Evolutionary conservation across 2,797 vertebrate species (phyloP).

Genomic region (Anomalospiza imberbis): DNA sequence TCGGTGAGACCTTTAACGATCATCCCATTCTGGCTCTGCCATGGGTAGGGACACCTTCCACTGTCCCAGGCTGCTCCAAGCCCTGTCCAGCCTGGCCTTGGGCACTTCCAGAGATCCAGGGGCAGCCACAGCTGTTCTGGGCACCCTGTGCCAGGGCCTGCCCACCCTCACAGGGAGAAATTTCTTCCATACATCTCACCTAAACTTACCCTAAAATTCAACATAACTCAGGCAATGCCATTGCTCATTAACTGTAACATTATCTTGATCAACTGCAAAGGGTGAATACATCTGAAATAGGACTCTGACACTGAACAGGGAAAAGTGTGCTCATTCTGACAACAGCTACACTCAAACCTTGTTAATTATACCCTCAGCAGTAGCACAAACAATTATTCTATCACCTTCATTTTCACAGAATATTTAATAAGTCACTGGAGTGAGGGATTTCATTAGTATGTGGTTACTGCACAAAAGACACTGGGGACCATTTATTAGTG

Average conservation of each 20-base stretch:
- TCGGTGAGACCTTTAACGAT: not conserved
- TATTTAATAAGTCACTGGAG: not conserved
- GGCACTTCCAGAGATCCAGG: not conserved
- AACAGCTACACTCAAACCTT: not conserved
- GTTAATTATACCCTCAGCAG: slow-evolving; percentile 32
- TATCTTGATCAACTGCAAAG: not conserved
- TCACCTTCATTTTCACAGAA: not conserved
- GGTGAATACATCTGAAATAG: not conserved
- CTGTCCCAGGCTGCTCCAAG: fast-evolving
- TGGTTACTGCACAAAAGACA: not conserved
- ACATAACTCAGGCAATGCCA: not conserved
- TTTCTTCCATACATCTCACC: not conserved
- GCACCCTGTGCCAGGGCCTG: not conserved
- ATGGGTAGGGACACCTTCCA: not conserved
- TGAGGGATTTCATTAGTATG: slow-evolving; percentile 13
- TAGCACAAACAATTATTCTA: slow-evolving; percentile 37
- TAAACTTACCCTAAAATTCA: not conserved
- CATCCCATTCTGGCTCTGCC: too few species aligned
- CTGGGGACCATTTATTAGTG: not conserved
- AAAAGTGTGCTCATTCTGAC: slow-evolving; percentile 7
- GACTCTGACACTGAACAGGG: not conserved
- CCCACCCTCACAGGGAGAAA: not conserved
- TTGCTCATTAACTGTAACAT: not conserved
- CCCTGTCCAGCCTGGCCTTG: fast-evolving
- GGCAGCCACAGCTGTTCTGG: not conserved